Evolutionary conservation across 2,113 vertebrate species (phyloP).

Genomic region (Choloepus hoffmanni): DNA sequence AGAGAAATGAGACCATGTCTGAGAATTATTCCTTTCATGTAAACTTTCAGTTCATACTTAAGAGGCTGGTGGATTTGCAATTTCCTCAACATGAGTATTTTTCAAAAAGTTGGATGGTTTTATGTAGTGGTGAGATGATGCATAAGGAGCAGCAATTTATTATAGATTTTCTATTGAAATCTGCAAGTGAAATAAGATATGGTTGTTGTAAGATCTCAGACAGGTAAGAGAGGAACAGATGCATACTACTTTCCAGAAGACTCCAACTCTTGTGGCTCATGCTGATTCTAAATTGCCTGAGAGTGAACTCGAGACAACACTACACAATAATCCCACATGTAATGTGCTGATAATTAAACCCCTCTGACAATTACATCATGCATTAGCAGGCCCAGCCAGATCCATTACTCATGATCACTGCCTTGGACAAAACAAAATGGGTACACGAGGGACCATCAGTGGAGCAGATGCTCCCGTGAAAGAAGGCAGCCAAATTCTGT

Average conservation of each 20-base stretch:
- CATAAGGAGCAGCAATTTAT: not conserved
- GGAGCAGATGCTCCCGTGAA: slow-evolving; percentile 88
- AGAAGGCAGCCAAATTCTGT: slow-evolving; percentile 88
- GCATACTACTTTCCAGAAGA: not conserved
- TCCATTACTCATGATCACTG: slow-evolving; percentile 93
- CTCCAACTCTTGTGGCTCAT: not conserved
- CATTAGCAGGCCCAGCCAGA: slow-evolving; percentile 91
- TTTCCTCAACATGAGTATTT: not conserved
- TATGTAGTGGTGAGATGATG: not conserved
- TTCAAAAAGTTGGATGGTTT: slow-evolving; percentile 62
- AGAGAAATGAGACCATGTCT: not conserved
- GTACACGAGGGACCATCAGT: slow-evolving; percentile 86
- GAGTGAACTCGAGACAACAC: slow-evolving; percentile 69
- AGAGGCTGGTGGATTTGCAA: slow-evolving; percentile 37
- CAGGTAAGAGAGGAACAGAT: not conserved
- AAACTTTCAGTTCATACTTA: not conserved
- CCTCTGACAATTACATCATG: slow-evolving; percentile 96
- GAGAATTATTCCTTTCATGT: slow-evolving; percentile 48
- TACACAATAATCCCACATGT: slow-evolving; percentile 87
- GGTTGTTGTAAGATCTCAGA: not conserved
- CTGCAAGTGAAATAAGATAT: not conserved
- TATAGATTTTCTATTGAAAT: slow-evolving; percentile 50
- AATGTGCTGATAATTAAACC: slow-evolving; percentile 92
- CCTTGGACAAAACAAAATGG: slow-evolving; percentile 91
- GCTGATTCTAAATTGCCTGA: slow-evolving; percentile 70